Evolutionary conservation across 1,140 invertebrate genomes (phyloP).

Genomic region (Akabosia matsudoensis): DNA sequence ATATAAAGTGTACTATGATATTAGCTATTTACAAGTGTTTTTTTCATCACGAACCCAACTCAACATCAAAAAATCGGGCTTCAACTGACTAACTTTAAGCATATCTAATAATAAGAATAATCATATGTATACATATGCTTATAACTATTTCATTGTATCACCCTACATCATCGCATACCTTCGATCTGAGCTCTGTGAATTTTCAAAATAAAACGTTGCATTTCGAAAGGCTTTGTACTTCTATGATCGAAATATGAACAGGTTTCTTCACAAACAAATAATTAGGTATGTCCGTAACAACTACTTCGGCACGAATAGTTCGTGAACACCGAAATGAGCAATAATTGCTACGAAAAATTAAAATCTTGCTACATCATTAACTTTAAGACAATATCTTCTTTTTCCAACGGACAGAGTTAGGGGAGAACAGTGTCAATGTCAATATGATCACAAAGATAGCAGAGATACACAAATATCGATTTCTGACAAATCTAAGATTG

Average conservation of each 20-base stretch:
- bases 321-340: neutral
- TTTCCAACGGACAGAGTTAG: neutral
- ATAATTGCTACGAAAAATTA: neutral
- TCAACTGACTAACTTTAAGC: neutral
- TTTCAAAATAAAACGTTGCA: neutral
- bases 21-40: neutral
- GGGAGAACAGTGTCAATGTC: too few relatives aligned
- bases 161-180: neutral
- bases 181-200: neutral
- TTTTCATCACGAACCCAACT: neutral
- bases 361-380: too few relatives aligned
- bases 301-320: neutral
- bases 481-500: too few relatives aligned
- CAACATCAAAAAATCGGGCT: neutral
- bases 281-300: neutral
- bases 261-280: neutral
- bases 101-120: neutral
- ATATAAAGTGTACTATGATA: too few relatives aligned
- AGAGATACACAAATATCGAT: too few relatives aligned
- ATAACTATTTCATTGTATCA: neutral
- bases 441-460: too few relatives aligned
- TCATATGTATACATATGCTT: neutral
- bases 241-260: slow-evolving; percentile 11
- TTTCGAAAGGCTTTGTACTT: slow-evolving; percentile 10
- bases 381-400: neutral